Evolutionary conservation across 2,113 vertebrate genomes (phyloP), one percentile per base, ranked within the genome.

Genomic region (Trinectes maculatus): DNA sequence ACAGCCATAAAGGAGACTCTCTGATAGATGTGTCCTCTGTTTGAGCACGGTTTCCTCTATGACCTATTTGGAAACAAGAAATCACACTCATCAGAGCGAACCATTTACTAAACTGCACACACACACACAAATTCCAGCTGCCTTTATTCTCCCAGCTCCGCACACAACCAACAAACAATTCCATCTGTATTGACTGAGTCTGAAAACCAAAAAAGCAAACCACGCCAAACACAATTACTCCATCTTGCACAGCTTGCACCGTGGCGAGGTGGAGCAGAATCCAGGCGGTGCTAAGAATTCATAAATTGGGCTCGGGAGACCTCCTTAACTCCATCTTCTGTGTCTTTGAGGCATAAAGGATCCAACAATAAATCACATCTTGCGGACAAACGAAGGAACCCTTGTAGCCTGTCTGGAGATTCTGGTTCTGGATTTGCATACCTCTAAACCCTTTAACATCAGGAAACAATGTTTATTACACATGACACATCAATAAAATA

Each of bases 261-360:
- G 59, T 49, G 73, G 54, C 52, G 57, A 48, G 74, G 74, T 54
- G 71, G 60, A 24, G 64, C 51, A 72, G 67, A 66, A 78, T 71
- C 39, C 56, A 29, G 53, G 74, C 60, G 10, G 48, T 62, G 60
- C 33, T 59, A 75, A 77, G 72, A 87, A 88, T 87, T 91, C 81
- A 85, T 89, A 87, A 91, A 91, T 90, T 80, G 86, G 84, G 40
- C 91, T 88, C 85, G 18, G 49, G 90, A 89, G 87, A 87, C 83
- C 64, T 85, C 70, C 85, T 82, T 77, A 75, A 81, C 84, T 82
- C 78, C 68, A 72, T 88, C 75, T 64, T 74, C 63, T 65, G 60
- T 77, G 63, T 83, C 73, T 79, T 74, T 79, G 81, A 86, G 85
- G 72, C 68, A 47, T 34, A 44, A 62, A 67, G 71, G 74, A 88